phyloP scores from a whole-genome alignment of 2,888 invertebrate species.

The Melipona bicolor region DNA sequence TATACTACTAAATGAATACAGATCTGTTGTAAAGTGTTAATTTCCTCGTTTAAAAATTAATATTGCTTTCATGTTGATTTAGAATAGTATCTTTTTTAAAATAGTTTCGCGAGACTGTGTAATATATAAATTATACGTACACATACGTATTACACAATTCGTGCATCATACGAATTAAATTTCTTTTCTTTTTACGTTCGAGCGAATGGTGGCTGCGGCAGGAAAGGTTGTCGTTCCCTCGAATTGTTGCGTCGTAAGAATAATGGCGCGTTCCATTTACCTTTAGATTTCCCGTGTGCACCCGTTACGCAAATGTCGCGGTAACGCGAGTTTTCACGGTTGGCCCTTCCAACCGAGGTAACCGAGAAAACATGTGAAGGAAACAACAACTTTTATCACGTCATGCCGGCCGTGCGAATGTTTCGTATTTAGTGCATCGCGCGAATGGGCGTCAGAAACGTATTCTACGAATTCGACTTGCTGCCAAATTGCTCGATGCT shows the following conservation, averaged over 20 bases:
- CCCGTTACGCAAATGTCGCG: background rate
- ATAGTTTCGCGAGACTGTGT: background rate
- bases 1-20: background rate
- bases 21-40: too few species aligned
- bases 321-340: background rate
- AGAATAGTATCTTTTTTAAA: too few species aligned
- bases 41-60: too few species aligned
- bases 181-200: background rate
- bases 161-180: background rate
- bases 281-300: slow-evolving; percentile 1
- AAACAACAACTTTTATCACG: slow-evolving; percentile 30
- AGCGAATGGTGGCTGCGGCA: background rate
- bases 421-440: slow-evolving; percentile 5
- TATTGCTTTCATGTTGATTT: too few species aligned
- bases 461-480: background rate
- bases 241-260: background rate
- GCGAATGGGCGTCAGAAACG: background rate
- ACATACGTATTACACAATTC: background rate
- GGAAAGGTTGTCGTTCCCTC: background rate
- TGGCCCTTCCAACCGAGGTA: background rate
- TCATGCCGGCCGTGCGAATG: background rate
- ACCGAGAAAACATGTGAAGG: background rate
- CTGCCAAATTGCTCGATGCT: background rate
- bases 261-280: background rate
- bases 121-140: background rate